Percentiles rank a stretch among this genome's conserved stretches.
Conservation (phyloP, 2,797 vertebrate genomes). For the Microhierax caerulescens region DNA sequence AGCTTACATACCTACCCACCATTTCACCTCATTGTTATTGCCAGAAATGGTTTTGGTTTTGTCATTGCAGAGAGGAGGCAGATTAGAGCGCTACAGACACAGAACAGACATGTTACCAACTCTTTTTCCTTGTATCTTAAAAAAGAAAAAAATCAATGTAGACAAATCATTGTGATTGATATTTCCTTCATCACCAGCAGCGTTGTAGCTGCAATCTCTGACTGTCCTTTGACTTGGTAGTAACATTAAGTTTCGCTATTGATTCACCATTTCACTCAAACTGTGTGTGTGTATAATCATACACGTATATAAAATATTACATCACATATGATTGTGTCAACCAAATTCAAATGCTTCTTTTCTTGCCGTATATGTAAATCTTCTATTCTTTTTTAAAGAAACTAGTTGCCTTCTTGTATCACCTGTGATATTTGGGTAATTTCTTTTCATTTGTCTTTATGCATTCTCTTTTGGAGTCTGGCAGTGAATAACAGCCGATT, state of each 20-base stretch:
- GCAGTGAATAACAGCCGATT: background rate
- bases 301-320: background rate
- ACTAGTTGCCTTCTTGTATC: background rate
- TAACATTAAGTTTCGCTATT: background rate
- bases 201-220: background rate
- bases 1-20: background rate
- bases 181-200: background rate
- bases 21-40: background rate
- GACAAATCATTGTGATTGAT: background rate
- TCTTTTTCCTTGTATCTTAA: background rate
- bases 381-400: background rate
- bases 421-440: background rate
- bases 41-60: background rate
- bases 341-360: background rate
- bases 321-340: background rate
- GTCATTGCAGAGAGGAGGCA: background rate
- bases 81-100: background rate
- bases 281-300: background rate
- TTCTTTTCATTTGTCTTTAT: background rate
- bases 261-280: background rate
- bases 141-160: background rate
- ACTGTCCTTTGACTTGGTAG: background rate
- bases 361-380: background rate
- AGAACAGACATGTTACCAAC: background rate
- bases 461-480: background rate